phyloP scores from a whole-genome alignment of 2,888 invertebrate genomes.

The Rhyacophila evoluta region DNA sequence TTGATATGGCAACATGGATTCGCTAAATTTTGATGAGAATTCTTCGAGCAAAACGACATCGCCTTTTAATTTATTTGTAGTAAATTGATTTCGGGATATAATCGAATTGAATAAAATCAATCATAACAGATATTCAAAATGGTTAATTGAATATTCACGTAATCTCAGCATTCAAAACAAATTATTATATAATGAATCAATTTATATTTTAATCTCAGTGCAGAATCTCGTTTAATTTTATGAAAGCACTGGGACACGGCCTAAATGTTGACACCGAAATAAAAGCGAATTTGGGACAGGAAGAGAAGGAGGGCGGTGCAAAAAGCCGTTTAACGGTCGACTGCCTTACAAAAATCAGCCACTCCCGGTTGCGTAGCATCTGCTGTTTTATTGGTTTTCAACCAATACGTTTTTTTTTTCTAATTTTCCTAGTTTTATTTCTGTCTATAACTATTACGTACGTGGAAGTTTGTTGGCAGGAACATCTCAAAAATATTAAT shows the following conservation, averaged over 20 bases:
- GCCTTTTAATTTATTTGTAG: too few relatives aligned
- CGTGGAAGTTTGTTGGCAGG: too few relatives aligned
- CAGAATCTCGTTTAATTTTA: not conserved
- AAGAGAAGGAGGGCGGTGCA: not conserved
- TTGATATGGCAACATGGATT: too few relatives aligned
- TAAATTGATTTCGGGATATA: too few relatives aligned
- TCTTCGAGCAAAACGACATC: too few relatives aligned
- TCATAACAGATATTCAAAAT: not conserved
- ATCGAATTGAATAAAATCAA: too few relatives aligned
- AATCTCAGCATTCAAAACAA: not conserved
- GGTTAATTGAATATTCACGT: not conserved
- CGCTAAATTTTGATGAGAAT: too few relatives aligned
- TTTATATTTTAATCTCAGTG: not conserved
- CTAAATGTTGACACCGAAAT: constrained; percentile 5
- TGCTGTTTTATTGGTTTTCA: constrained; percentile 7
- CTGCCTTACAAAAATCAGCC: constrained; percentile 11
- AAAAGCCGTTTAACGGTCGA: not conserved
- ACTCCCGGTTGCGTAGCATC: not conserved
- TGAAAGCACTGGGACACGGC: not conserved
- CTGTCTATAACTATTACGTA: not conserved
- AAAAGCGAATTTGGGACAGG: not conserved
- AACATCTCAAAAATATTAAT: too few relatives aligned
- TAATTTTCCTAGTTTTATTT: not conserved
- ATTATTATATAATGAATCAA: constrained; percentile 10
- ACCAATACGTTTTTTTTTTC: not conserved